Percentiles rank a stretch among this genome's conserved stretches.
These are phyloP conservation scores for Megalonaias nervosa DNA, from an alignment of 1,140 invertebrate species.

Conservation along the genomic window DNA sequence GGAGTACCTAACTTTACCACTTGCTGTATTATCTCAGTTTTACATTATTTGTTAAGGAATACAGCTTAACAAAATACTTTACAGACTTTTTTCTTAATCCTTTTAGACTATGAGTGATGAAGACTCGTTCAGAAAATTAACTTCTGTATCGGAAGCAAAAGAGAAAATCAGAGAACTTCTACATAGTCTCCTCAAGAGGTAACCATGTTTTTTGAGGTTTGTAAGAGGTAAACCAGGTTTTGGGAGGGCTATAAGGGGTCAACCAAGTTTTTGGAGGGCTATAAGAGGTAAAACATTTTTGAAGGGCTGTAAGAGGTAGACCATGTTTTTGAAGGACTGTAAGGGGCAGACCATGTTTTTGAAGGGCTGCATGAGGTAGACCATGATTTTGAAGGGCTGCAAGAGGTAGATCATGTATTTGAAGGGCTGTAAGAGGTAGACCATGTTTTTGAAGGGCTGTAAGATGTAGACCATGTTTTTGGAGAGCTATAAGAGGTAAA, in stretches of 20 bases:
- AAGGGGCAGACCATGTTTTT: no score
- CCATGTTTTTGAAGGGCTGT: no score
- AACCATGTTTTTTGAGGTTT: neutral
- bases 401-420: no score
- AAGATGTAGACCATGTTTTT: neutral
- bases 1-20: no score
- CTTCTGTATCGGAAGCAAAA: conserved; percentile 35
- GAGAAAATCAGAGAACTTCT: conserved; percentile 42
- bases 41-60: no score
- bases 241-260: neutral
- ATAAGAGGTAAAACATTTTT: neutral
- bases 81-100: neutral
- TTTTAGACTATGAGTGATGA: conserved; percentile 61
- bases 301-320: no score
- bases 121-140: conserved; percentile 61
- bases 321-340: no score
- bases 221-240: neutral
- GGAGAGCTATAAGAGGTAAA: neutral
- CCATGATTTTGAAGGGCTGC: no score
- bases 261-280: neutral
- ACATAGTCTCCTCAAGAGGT: conserved; percentile 53
- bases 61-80: no score
- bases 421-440: no score
- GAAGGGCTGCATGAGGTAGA: no score
- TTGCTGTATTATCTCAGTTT: no score